Base-by-base conservation (phyloP, 2,888 invertebrate species). In the Fragum whitleyi region DNA sequence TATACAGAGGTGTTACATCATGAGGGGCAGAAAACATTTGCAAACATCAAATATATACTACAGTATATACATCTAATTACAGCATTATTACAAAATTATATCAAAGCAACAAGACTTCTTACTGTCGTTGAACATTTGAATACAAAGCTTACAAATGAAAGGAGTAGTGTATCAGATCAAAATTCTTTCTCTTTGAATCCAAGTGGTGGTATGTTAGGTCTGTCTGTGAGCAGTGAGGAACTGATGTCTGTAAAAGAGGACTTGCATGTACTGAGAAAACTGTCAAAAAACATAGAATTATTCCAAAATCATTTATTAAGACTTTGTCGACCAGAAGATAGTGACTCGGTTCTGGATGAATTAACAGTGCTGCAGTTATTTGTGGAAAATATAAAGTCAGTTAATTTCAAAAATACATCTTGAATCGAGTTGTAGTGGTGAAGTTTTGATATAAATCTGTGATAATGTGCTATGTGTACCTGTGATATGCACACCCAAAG, bases 1-100 rank as follows among this genome's bases (percentile, higher is more conserved):
- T 91, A 91, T 69, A 79, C 83, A 1, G 79, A 89, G 55, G 87
- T 89, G 23, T 55, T 88, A 2, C 70, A 72, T 36, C 21, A 59
- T 19, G 85, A 75, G 21, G 77, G 69, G 11, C 59, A 67, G 19
- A 32, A 62, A 21, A 57, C 78, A n/a, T 83, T 65, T 79, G 59
- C 81, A 1, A 72, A 84, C 65, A 67, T 26, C 11, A 72, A 76
- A 3, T 39, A 70, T 26, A 3, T 77, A 5, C 11, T 53, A 9
- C 53, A 39, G 19, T 83, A 77, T 55, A 28, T 83, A 36, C 47
- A 75, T 16, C 75, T 80, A 11, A 57, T 83, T 6, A 75, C 59
- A 19, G 28, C 59, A 14, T 39, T 83, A 3, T 11, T 77, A 1
- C 55, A 71, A 32, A 55, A 72, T 36, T 83, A 83, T 39, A 68